phyloP scores from a whole-genome alignment of 2,797 vertebrate species.

The Semaprochilodus insignis region DNA sequence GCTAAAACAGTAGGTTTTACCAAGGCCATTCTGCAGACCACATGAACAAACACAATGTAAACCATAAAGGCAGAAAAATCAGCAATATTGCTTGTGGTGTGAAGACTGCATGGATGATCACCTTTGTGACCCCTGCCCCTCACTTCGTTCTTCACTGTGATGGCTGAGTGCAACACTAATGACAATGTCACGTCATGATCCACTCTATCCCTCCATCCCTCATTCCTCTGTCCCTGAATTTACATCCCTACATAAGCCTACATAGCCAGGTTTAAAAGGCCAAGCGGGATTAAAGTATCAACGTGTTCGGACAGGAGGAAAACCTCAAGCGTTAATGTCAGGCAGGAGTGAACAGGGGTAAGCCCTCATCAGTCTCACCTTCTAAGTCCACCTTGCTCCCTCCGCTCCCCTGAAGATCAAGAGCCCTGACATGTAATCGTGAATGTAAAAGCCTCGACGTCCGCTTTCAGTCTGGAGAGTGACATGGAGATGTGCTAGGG shows the following conservation, averaged over 20 bases:
- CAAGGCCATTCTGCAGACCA: no score
- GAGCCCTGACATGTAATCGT: conserved; percentile 69
- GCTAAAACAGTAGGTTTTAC: no score
- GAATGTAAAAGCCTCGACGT: conserved; percentile 77
- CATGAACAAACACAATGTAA: no score
- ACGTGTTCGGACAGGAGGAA: conserved; percentile 62
- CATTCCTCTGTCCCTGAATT: conserved; percentile 68
- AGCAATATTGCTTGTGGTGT: not conserved
- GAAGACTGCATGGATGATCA: not conserved
- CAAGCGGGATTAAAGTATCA: conserved; percentile 83
- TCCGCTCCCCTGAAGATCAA: conserved; percentile 69
- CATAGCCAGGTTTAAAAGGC: conserved; percentile 71
- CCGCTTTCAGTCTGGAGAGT: conserved; percentile 55
- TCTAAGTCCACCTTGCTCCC: conserved; percentile 52
- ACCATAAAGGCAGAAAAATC: not conserved
- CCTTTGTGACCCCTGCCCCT: conserved; percentile 20
- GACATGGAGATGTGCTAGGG: conserved; percentile 60
- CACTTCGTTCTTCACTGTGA: conserved; percentile 36
- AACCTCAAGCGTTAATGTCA: conserved; percentile 62
- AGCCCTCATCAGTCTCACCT: conserved; percentile 77
- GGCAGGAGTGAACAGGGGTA: conserved; percentile 68
- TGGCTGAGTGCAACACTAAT: conserved; percentile 61
- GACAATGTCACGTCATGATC: conserved; percentile 65
- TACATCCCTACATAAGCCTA: conserved; percentile 69
- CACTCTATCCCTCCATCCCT: conserved; percentile 60